These are phyloP conservation scores for Corythoichthys intestinalis DNA, from an alignment of 2,113 vertebrate species.

Conservation along the genomic window DNA sequence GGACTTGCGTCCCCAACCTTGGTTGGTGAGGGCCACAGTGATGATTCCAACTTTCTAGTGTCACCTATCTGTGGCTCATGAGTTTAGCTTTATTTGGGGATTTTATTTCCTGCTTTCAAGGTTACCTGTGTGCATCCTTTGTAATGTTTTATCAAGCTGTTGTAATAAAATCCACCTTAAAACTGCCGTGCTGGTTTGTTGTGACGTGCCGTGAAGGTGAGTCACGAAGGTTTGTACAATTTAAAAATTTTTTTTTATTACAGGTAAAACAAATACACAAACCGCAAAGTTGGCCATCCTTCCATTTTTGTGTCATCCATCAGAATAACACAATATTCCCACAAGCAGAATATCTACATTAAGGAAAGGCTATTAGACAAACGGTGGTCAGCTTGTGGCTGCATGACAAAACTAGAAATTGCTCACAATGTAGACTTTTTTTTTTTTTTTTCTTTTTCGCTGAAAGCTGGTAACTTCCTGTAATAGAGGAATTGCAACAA, in stretches of 20 bases:
- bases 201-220: constrained; percentile 84
- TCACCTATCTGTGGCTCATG: constrained; percentile 82
- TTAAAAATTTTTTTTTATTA: constrained; percentile 14
- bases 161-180: constrained; percentile 96
- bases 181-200: constrained; percentile 87
- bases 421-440: neutral
- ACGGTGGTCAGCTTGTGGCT: constrained; percentile 44
- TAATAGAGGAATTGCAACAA: constrained; percentile 23
- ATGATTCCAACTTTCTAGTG: constrained; percentile 71
- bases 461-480: constrained; percentile 17
- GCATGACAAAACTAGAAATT: constrained; percentile 29
- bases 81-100: constrained; percentile 84
- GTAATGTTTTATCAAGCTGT: constrained; percentile 90
- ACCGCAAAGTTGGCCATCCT: constrained; percentile 43
- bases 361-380: neutral
- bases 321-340: neutral
- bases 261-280: neutral
- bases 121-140: constrained; percentile 88
- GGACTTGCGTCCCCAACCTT: constrained; percentile 96
- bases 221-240: constrained; percentile 87
- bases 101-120: constrained; percentile 73
- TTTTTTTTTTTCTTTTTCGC: neutral
- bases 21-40: constrained; percentile 97
- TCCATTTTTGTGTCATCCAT: neutral
- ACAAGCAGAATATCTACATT: neutral